Evolutionary conservation across 1,140 invertebrate genomes (phyloP), one percentile per base, ranked within the genome.

Genomic region (Drosophila yakuba): DNA sequence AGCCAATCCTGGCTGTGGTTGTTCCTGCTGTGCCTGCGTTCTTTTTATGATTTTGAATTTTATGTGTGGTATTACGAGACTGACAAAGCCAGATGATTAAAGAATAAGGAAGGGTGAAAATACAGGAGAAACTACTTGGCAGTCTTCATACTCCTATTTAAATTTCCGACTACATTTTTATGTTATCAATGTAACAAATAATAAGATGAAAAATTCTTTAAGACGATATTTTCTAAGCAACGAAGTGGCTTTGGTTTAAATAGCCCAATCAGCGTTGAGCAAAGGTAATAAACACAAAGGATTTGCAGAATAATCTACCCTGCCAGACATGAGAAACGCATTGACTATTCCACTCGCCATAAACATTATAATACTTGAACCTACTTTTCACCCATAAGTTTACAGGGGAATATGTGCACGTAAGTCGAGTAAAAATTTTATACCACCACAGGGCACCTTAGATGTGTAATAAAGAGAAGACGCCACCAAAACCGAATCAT

Each of bases 381-480:
- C 81, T 80, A 85, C 72, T 79, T 79, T 58, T 25, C 44, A 25
- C 50, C 23, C 48, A 64, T 28, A 66, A 41, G 28, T 45, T 32
- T 17, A 54, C 56, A 68, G 25, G 56, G 38, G 32, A 20, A 61
- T 56, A 77, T 74, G 58, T 57, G 58, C 78, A 80, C 62, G 51
- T 62, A 59, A 55, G 73, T 58, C 54, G 57, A 74, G 80, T 80
- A 80, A 85, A 86, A 79, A 71, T 88, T 83, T 86, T 88, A 86
- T 86, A 67, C 48, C 75, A 28, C 25, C 52, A 45, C 59, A 23
- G 63, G 45, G 66, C 75, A 83, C 83, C 79, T 82, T 80, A 72
- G 64, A 71, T 69, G 79, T 54, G 74, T 81, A 88, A 83, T 88
- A 88, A 88, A 88, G 80, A 74, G 78, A 88, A 77, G 80, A 89